phyloP scores from a whole-genome alignment of 2,888 invertebrate species.

The Torymus auratus region DNA sequence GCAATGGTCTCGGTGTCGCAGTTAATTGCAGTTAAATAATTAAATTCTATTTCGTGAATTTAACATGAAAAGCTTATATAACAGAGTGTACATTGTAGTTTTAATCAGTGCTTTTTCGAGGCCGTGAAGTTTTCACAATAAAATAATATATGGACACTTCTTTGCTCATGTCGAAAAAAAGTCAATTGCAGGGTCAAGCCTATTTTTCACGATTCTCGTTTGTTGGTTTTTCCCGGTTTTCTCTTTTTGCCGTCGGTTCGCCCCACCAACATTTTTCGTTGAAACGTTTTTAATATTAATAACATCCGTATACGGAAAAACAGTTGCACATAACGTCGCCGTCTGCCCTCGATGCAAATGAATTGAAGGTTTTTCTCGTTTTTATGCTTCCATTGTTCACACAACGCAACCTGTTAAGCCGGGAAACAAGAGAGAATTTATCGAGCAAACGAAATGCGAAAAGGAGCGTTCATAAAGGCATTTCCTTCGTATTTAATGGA shows the following conservation, averaged over 20 bases:
- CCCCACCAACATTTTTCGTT: neutral
- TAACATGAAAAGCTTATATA: too few species aligned
- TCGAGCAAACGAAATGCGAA: neutral
- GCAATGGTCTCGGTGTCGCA: too few species aligned
- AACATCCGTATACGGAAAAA: neutral
- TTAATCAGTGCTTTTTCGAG: too few species aligned
- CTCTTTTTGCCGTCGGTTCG: neutral
- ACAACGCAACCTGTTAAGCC: neutral
- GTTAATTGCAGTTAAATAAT: too few species aligned
- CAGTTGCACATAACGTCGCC: neutral
- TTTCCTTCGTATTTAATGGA: neutral
- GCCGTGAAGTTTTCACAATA: too few species aligned
- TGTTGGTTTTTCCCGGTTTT: neutral
- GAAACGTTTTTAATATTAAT: constrained; percentile 16
- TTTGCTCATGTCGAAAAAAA: too few species aligned
- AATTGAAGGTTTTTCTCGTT: constrained; percentile 3
- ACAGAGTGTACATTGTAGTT: too few species aligned
- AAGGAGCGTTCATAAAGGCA: neutral
- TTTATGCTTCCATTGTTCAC: constrained; percentile 15
- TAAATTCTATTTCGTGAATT: too few species aligned
- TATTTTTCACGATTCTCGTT: too few species aligned
- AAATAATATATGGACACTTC: too few species aligned
- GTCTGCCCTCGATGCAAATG: constrained; percentile 13
- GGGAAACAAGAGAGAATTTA: neutral
- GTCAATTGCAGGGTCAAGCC: too few species aligned